Percentiles rank a stretch among this genome's conserved stretches.
phyloP scores from a whole-genome alignment of 2,113 vertebrate species.

The Acrocephalus arundinaceus region DNA sequence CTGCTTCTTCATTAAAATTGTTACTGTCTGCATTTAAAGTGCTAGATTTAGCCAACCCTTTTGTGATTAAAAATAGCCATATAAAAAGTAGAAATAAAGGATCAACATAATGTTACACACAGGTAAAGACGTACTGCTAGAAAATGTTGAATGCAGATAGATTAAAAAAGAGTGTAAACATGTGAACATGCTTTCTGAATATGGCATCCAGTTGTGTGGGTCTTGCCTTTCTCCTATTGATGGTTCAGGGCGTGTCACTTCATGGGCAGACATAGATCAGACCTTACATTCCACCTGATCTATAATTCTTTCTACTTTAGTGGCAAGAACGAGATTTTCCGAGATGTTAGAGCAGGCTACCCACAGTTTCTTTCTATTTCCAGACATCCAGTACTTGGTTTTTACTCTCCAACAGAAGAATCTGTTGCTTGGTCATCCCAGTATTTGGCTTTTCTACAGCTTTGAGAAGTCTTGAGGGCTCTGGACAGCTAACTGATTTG shows the following conservation, averaged over 20 bases:
- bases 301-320: neutral
- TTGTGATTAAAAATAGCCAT: neutral
- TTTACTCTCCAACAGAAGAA: neutral
- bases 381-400: accelerated
- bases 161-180: neutral
- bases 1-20: conserved; percentile 29
- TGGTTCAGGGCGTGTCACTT: neutral
- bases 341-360: neutral
- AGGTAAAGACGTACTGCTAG: neutral
- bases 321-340: neutral
- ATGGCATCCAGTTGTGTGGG: too few relatives aligned
- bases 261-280: neutral
- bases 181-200: neutral
- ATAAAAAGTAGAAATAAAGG: neutral
- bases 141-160: neutral
- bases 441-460: neutral
- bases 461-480: neutral
- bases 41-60: neutral
- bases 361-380: neutral
- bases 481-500: neutral
- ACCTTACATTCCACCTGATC: neutral
- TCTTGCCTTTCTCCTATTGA: neutral
- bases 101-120: neutral
- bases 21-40: conserved; percentile 1
- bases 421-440: neutral